Conservation (phyloP, 30 jellyfish, hydroid and myxozoan species). For the Cassiopea xamachana region DNA sequence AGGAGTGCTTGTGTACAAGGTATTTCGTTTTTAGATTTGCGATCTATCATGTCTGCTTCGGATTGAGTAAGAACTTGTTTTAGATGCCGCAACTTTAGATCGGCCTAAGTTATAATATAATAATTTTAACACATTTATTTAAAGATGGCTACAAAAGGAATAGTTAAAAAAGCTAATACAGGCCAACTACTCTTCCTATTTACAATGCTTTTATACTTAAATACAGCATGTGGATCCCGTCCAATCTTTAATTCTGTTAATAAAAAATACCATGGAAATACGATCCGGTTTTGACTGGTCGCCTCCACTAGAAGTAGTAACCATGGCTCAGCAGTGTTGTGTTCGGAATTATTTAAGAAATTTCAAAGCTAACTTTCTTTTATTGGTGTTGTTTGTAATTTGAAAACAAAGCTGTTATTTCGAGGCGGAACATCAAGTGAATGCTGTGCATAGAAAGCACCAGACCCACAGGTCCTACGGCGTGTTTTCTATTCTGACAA, state of each 20-base stretch:
- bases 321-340: neutral
- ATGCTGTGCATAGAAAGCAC: no score
- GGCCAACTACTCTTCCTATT: no score
- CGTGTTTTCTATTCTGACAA: no score
- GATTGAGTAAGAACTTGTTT: neutral
- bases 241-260: no score
- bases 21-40: neutral
- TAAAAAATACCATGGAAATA: constrained; percentile 13
- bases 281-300: constrained; percentile 30
- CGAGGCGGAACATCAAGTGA: no score
- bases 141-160: no score
- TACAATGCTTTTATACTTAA: no score
- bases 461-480: no score
- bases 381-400: neutral
- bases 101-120: neutral
- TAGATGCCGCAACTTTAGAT: constrained; percentile 17
- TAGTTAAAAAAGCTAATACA: no score
- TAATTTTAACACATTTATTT: no score
- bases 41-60: neutral
- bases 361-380: neutral
- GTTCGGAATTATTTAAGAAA: neutral
- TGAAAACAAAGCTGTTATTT: no score
- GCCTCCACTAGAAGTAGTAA: neutral
- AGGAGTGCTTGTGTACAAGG: neutral
- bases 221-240: no score